Base-by-base conservation (phyloP, 2,888 invertebrate species). In the Microplitis manilae region DNA sequence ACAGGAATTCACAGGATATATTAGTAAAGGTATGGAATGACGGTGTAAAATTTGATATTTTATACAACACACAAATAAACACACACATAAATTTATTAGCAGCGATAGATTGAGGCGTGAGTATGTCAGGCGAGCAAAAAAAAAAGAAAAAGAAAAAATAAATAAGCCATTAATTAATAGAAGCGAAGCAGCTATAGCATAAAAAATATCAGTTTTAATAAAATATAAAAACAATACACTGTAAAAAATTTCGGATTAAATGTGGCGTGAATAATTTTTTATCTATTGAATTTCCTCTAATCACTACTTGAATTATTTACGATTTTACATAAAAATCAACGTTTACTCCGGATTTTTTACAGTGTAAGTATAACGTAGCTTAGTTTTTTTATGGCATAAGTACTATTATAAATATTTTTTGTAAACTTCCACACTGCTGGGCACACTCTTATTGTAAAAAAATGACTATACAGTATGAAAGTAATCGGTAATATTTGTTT, bases 51-150 rank as follows among this genome's bases (percentile, higher is more conserved):
- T 50, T 59, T 75, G 64, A 38, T 38, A 67, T 71, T 68, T 79
- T 79, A 77, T 71, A 74, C 77, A 79, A 74, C 30, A 76, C 71
- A 74, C 62, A 77, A 77, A 76, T 73, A 73, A 9, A 50, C 9
- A 30, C 17, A 20, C 15, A 62, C 20, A 62, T 62, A 7, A 30
- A 65, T 65, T 77, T 69, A 64, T 73, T 80, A 79, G 78, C 79
- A 79, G 77, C 60, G 77, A 78, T 74, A 68, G 15, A 41, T 39
- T 77, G 67, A 79, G 73, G 30, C 50, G 64, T 80, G 79, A 82
- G 84, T 30, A 30, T 30, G 30, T 78, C 65, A 80, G 80, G 85
- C 87, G 87, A 83, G 85, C 82, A 85, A 84, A 86, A 85, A 83
- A 83, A 77, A 64, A 67, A 50, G 30, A 75, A 70, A 84, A 80